Percentiles rank a stretch among this genome's conserved stretches.
These are phyloP conservation scores for Cotesia vestalis DNA, from an alignment of 1,140 invertebrate genomes.

Conservation along the genomic window DNA sequence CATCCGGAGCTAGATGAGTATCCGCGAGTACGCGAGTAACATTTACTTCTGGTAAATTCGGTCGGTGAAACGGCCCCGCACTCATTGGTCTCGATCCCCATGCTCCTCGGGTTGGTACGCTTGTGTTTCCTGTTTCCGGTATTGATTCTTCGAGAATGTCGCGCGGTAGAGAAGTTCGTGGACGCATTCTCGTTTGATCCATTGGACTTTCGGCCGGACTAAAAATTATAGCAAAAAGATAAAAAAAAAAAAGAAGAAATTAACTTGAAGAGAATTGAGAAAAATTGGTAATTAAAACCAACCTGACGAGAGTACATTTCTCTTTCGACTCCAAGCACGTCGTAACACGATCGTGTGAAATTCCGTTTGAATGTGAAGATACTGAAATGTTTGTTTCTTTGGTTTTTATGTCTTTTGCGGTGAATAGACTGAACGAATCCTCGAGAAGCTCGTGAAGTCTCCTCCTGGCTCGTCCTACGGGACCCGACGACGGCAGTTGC, in stretches of 20 bases:
- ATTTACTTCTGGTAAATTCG: conserved; percentile 63
- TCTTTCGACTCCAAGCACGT: conserved; percentile 55
- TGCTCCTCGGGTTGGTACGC: conserved; percentile 57
- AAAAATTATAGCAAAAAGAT: conserved; percentile 11
- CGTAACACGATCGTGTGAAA: conserved; percentile 45
- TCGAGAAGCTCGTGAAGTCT: conserved; percentile 75
- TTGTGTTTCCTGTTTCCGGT: conserved; percentile 48
- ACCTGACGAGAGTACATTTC: conserved; percentile 67
- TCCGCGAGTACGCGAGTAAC: conserved; percentile 65
- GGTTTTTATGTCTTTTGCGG: conserved; percentile 65
- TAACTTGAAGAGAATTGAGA: conserved; percentile 6
- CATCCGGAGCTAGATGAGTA: conserved; percentile 63
- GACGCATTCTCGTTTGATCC: conserved; percentile 49
- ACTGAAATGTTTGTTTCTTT: conserved; percentile 45
- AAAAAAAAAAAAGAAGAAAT: conserved; percentile 14
- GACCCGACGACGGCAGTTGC: conserved; percentile 49
- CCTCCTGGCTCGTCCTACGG: conserved; percentile 69
- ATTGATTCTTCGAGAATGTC: conserved; percentile 43
- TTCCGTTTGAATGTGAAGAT: conserved; percentile 36
- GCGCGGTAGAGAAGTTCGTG: conserved; percentile 57
- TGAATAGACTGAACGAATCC: conserved; percentile 74
- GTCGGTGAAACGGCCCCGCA: conserved; percentile 70
- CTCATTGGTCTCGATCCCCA: conserved; percentile 70
- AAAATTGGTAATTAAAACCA: conserved; percentile 15
- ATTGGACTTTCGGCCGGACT: conserved; percentile 47